Evolutionary conservation across 2,888 invertebrate genomes (phyloP), one percentile per base, ranked within the genome.

Genomic region (Amblyteles armatorius): DNA sequence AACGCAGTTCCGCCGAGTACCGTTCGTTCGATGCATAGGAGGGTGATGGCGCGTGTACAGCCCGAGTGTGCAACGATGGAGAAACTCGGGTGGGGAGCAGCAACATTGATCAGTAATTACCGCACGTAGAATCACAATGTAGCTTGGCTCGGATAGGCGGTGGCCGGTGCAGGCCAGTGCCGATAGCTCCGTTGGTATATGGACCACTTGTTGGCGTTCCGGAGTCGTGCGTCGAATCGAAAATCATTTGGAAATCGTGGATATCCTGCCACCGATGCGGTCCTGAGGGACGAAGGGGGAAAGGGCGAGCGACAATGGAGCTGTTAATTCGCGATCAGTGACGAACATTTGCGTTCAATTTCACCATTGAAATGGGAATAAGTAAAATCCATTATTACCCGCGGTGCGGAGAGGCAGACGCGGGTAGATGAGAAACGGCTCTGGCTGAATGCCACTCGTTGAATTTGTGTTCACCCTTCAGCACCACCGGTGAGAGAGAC

Each of bases 101-200:
- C 90, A 89, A 89, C 90, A 92, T 92, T 91, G 92, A 92, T 92
- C 92, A 90, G 92, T 91, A 92, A 92, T 92, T 92, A 92, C 91
- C 86, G 88, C 91, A 92, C 92, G 92, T 92, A 91, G 91, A 86
- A 91, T 91, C 91, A 89, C 90, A 87, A 90, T 88, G 88, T 88
- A 88, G 88, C 85, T 79, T 77, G 88, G 87, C 84, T 68, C 57
- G 72, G 52, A 73, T 72, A 81, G 50, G 29, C 73, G n/a, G 29
- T 29, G n/a, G 52, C 13, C 19, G 48, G 48, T 55, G 76, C 36
- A 36, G 68, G 89, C 90, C 89, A 85, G 88, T 87, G 91, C 88
- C 13, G 68, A 87, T 83, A 77, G 73, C 79, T 76, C 87, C 88
- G 88, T 87, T 92, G 90, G 89, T 92, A 92, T 92, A 92, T 92